Evolutionary conservation across 2,797 vertebrate genomes (phyloP), one percentile per base, ranked within the genome.

Genomic region (Leuciscus waleckii): DNA sequence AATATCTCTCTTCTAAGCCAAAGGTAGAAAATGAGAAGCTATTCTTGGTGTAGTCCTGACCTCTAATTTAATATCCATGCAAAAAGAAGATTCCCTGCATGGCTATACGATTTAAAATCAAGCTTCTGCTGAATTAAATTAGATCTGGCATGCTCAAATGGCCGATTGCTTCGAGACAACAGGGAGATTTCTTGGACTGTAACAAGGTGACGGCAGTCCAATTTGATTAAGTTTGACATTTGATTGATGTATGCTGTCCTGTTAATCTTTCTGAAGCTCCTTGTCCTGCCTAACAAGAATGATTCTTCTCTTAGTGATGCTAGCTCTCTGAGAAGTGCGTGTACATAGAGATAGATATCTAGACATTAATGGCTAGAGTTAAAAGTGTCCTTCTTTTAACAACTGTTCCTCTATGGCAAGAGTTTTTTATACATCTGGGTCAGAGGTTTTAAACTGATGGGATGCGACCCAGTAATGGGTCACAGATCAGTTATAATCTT

Each of bases 181-280:
- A 84, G 39, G 26, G 82, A 35, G 73, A 70, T 86, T 88, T 88
- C 76, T 76, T 86, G 70, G 88, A 87, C 85, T 78, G 87, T 89
- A 87, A 88, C 82, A 86, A 85, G 85, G 83, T 87, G 88, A 88
- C 19, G 71, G 85, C 74, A 79, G 77, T 76, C 41, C 73, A 86
- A 90, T 87, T 90, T 82, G 81, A 88, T 88, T 89, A 87, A 74
- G 37, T 49, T 49, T 90, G 88, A 88, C 80, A 70, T 90, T 81
- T 89, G 89, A 90, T 90, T 89, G 89, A 90, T 87, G 87, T 77
- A 71, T 85, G 65, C 68, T 79, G 65, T 79, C 32, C 68, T 46
- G n/a, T 81, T 87, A 83, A 41, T 73, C 79, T 85, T 81, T 69
- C 73, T 71, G 79, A 77, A 74, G 76, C 81, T 29, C 21, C 82